These are phyloP conservation scores for Chrysotoxum bicinctum DNA, from an alignment of 2,888 invertebrate species.

Conservation along the genomic window DNA sequence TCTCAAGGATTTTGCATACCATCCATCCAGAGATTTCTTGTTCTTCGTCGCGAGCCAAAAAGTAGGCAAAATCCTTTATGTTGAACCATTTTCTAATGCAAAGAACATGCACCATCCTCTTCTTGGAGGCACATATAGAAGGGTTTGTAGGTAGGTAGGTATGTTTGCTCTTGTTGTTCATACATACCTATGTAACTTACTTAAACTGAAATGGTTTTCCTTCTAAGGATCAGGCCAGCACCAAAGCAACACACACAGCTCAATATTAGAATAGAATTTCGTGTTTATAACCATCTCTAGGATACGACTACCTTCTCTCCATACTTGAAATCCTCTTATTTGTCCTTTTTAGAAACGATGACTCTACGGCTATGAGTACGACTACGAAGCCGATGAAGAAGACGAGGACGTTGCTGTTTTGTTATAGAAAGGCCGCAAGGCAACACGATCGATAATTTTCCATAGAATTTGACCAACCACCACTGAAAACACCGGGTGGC, in stretches of 20 bases:
- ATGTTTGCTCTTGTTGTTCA: not conserved
- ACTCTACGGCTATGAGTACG: conserved; percentile 16
- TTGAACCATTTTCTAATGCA: conserved; percentile 38
- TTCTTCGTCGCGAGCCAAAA: conserved; percentile 64
- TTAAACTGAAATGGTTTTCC: conserved; percentile 60
- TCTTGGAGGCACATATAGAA: conserved; percentile 5
- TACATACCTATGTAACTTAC: conserved; percentile 36
- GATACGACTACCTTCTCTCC: conserved; percentile 30
- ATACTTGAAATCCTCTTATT: conserved; percentile 64
- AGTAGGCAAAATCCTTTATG: conserved; percentile 46
- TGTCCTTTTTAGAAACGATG: conserved; percentile 50
- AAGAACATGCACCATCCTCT: conserved; percentile 42
- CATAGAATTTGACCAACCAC: conserved; percentile 79
- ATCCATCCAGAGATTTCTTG: conserved; percentile 45
- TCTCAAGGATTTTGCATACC: conserved; percentile 27
- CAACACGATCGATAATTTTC: conserved; percentile 81
- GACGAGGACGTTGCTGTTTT: conserved; percentile 52
- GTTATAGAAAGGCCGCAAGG: conserved; percentile 75
- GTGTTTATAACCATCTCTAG: conserved; percentile 66
- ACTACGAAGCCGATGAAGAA: conserved; percentile 23
- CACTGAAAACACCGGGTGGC: conserved; percentile 73
- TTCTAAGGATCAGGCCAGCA: conserved; percentile 35
- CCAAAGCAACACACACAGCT: conserved; percentile 51
- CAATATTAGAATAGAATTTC: conserved; percentile 67
- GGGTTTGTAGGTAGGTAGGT: not conserved